Evolutionary conservation across 1,140 invertebrate species (phyloP).

Genomic region (Drosophila oshimai): DNA sequence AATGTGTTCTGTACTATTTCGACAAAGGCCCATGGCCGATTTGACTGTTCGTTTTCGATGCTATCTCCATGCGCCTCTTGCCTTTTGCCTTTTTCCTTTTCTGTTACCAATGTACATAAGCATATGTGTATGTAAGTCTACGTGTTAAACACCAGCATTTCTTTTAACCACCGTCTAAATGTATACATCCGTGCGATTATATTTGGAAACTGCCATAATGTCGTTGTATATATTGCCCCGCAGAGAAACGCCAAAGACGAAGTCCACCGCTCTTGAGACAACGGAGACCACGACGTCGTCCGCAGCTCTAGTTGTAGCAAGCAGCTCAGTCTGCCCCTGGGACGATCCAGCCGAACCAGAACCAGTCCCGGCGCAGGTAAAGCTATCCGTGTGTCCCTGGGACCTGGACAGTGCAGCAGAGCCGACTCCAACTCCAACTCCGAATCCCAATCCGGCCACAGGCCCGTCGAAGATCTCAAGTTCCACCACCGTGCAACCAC

Average conservation of each 20-base stretch:
- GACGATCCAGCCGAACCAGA: constrained; percentile 81
- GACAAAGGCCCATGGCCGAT: not conserved
- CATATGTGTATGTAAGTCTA: constrained; percentile 28
- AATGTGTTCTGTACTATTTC: constrained; percentile 26
- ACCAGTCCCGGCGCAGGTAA: constrained; percentile 29
- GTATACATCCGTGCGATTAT: not conserved
- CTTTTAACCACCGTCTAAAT: constrained; percentile 38
- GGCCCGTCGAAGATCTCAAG: constrained; percentile 3
- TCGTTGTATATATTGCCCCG: not conserved
- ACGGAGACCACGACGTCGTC: constrained; percentile 83
- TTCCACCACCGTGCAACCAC: constrained; percentile 11
- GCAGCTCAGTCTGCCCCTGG: constrained; percentile 88
- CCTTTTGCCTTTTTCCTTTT: too few species aligned
- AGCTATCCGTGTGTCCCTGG: constrained; percentile 65
- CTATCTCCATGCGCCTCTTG: constrained; percentile 1
- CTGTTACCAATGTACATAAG: constrained; percentile 29
- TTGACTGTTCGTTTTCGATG: constrained; percentile 12
- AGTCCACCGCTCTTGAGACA: constrained; percentile 66
- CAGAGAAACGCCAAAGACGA: constrained; percentile 67
- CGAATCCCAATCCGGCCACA: not conserved
- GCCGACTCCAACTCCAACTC: not conserved
- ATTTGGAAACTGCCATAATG: not conserved
- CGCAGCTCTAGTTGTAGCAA: constrained; percentile 73
- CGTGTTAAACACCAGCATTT: constrained; percentile 28
- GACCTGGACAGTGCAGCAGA: constrained; percentile 49